phyloP scores from a whole-genome alignment of 1,140 invertebrate genomes.

The Sweltsa coloradensis region DNA sequence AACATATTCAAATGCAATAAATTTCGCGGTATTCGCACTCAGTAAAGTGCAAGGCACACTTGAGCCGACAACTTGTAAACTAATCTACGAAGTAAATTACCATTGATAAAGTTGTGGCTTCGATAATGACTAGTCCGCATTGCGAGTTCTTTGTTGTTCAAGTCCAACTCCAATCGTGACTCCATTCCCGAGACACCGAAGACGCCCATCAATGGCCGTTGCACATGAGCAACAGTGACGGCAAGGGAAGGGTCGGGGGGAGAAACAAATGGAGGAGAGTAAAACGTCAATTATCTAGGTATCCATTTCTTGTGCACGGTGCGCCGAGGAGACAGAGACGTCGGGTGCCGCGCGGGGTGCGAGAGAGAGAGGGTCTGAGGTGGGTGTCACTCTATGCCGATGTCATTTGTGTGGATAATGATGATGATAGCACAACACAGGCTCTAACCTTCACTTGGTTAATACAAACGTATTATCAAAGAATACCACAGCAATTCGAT shows the following conservation, averaged over 20 bases:
- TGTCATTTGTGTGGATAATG: no score
- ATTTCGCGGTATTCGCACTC: no score
- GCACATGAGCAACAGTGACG: not conserved
- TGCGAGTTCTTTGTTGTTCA: not conserved
- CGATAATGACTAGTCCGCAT: not conserved
- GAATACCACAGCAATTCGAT: constrained; percentile 11
- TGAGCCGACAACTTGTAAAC: no score
- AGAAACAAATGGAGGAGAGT: not conserved
- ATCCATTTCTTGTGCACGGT: not conserved
- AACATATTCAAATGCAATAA: no score
- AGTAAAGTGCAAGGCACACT: no score
- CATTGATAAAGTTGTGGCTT: constrained; percentile 5
- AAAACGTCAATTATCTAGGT: not conserved
- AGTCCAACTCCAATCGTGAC: not conserved
- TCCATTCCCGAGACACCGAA: not conserved
- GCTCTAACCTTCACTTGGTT: no score
- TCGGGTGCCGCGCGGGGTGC: constrained; percentile 1
- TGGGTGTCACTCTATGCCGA: no score
- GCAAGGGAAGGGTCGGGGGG: not conserved
- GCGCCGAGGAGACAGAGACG: not conserved
- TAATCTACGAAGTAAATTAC: constrained; percentile 5
- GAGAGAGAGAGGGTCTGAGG: no score
- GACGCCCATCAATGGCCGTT: no score
- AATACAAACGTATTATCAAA: no score
- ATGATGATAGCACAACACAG: no score